A percentile compares a stretch with the other conserved stretches of the same genome.
These are phyloP conservation scores for Microtus richardsoni DNA, from an alignment of 2,113 vertebrate species.

Conservation along the genomic window DNA sequence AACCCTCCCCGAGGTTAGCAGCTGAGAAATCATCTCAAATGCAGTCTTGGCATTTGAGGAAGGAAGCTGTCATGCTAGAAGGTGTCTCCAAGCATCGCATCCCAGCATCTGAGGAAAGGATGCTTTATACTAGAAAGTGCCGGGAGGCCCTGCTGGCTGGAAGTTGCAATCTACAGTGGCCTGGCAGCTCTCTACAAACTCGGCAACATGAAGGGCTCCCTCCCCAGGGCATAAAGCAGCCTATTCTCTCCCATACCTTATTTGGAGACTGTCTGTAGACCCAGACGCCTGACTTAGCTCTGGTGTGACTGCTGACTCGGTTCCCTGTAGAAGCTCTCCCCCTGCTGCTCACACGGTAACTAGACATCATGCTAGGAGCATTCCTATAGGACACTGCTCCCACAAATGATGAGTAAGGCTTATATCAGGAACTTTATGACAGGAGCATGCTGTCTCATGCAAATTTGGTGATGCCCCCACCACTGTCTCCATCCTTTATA, in stretches of 20 bases:
- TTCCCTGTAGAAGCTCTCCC: neutral
- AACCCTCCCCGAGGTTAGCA: accelerated
- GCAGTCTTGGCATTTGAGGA: accelerated
- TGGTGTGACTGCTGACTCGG: neutral
- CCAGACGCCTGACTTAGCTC: neutral
- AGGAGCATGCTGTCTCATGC: neutral
- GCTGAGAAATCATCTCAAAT: neutral
- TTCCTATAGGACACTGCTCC: neutral
- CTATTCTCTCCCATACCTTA: neutral
- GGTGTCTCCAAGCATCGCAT: accelerated
- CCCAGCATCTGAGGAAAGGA: neutral
- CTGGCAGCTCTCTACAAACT: neutral
- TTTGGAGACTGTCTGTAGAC: neutral
- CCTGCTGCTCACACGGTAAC: neutral
- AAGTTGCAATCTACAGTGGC: neutral
- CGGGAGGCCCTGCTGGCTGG: neutral
- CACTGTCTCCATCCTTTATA: neutral
- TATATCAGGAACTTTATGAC: neutral
- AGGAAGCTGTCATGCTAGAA: neutral
- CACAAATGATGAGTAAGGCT: neutral
- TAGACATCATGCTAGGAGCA: neutral
- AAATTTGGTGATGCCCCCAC: neutral
- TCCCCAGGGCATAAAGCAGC: neutral
- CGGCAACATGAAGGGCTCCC: neutral
- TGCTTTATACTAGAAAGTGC: neutral